These are phyloP conservation scores for Hydrotaea diabolus DNA, from an alignment of 2,888 invertebrate species.

Conservation along the genomic window DNA sequence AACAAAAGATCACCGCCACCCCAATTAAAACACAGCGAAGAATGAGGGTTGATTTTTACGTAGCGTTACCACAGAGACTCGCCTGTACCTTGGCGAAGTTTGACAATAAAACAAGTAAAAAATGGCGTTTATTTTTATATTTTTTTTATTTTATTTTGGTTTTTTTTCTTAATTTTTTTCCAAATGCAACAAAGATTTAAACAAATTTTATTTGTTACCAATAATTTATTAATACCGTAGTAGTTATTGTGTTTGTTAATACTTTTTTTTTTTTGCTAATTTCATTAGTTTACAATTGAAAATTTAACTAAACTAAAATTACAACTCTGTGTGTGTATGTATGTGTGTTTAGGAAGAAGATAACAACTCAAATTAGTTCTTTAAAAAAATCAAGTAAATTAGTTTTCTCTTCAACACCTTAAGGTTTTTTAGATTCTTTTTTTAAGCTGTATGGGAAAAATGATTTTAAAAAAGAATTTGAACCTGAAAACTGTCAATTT, in stretches of 20 bases:
- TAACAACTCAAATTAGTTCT: neutral
- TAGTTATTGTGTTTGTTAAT: constrained; percentile 46
- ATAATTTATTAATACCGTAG: constrained; percentile 49
- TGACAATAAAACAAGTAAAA: constrained; percentile 22
- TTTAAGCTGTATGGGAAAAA: neutral
- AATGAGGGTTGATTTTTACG: constrained; percentile 33
- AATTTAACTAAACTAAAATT: constrained; percentile 32
- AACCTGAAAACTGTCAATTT: too few relatives aligned
- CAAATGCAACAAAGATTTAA: constrained; percentile 62
- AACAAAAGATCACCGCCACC: constrained; percentile 50
- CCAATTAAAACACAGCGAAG: neutral
- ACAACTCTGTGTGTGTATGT: neutral
- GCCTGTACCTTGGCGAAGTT: constrained; percentile 20
- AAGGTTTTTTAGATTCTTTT: neutral
- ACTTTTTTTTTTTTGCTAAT: constrained; percentile 1
- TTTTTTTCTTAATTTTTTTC: constrained; percentile 10
- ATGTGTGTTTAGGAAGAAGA: neutral
- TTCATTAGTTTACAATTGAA: constrained; percentile 20
- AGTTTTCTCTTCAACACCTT: neutral
- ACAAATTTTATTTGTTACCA: constrained; percentile 61
- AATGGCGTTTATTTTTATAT: constrained; percentile 60
- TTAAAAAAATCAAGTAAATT: constrained; percentile 17
- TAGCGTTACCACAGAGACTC: neutral
- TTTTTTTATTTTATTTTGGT: constrained; percentile 15
- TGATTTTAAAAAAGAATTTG: neutral